Conservation (phyloP, 2,888 invertebrate genomes). For the Dilophus febrilis region DNA sequence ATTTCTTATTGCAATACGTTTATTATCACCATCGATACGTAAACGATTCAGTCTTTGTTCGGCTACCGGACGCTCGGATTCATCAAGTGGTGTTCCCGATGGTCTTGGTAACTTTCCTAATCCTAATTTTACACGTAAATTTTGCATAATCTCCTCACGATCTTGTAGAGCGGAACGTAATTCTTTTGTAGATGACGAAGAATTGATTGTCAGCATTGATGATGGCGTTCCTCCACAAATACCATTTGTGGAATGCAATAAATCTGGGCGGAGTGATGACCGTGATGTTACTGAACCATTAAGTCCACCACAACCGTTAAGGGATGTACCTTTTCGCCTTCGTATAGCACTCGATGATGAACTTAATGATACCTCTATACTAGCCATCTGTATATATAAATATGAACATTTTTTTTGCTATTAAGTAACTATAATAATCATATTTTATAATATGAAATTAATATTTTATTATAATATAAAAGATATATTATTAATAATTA, state of each 20-base stretch:
- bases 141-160: constrained; percentile 70
- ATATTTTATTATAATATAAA: neutral
- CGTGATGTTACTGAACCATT: constrained; percentile 10
- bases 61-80: constrained; percentile 37
- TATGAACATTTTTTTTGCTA: no score
- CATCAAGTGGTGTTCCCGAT: constrained; percentile 32
- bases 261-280: constrained; percentile 16
- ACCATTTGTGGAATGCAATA: no score
- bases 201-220: constrained; percentile 19
- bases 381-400: constrained; percentile 63
- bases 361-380: constrained; percentile 63
- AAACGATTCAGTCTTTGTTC: constrained; percentile 41
- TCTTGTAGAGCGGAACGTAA: constrained; percentile 54
- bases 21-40: constrained; percentile 56
- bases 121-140: constrained; percentile 28
- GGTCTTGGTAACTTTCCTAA: constrained; percentile 27
- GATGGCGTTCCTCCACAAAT: neutral
- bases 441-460: no score
- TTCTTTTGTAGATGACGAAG: constrained; percentile 32
- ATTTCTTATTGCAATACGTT: constrained; percentile 63
- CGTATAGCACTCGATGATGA: constrained; percentile 37
- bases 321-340: constrained; percentile 31
- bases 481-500: neutral
- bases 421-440: no score
- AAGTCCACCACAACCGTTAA: constrained; percentile 11